A percentile compares a stretch with the other conserved stretches of the same genome.
These are phyloP conservation scores for Meloidogyne exigua DNA, from an alignment of 1,140 invertebrate species.

Conservation along the genomic window DNA sequence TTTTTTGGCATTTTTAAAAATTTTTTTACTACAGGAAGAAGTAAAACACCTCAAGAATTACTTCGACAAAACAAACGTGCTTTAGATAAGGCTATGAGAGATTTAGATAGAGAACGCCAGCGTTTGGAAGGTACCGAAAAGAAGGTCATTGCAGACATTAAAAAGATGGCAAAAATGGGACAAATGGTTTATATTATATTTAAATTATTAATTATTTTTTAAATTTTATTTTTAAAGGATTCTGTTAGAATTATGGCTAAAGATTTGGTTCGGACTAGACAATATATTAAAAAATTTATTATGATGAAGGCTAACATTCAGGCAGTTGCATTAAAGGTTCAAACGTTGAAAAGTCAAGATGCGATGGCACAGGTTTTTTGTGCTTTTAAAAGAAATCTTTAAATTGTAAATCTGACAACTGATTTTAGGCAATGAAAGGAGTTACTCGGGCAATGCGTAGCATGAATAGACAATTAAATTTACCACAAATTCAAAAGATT, in stretches of 20 bases:
- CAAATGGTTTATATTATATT: slow-evolving; percentile 91
- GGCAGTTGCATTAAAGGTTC: slow-evolving; percentile 95
- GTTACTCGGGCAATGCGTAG: slow-evolving; percentile 96
- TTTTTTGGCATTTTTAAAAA: background rate
- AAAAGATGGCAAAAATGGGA: slow-evolving; percentile 96
- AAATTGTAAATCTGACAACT: background rate
- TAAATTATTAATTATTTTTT: background rate
- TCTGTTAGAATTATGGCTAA: slow-evolving; percentile 99
- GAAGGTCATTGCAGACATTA: slow-evolving; percentile 95
- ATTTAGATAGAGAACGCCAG: slow-evolving; percentile 74
- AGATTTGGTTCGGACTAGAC: slow-evolving; percentile 89
- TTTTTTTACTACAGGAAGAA: slow-evolving; percentile 71
- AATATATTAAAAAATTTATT: slow-evolving; percentile 97
- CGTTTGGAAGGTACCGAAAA: slow-evolving; percentile 99
- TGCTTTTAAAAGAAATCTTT: slow-evolving; percentile 6
- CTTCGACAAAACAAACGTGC: slow-evolving; percentile 94
- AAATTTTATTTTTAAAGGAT: slow-evolving; percentile 72
- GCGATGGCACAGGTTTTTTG: slow-evolving; percentile 82
- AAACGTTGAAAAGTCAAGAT: slow-evolving; percentile 95
- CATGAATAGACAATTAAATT: slow-evolving; percentile 93
- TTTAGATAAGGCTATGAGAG: slow-evolving; percentile 96
- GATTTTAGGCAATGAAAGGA: slow-evolving; percentile 84
- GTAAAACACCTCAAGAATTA: slow-evolving; percentile 95
- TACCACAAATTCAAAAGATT: slow-evolving; percentile 98
- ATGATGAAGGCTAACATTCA: slow-evolving; percentile 99